Base-by-base conservation (phyloP, 2,797 vertebrate species). In the Lutjanus argentimaculatus region DNA sequence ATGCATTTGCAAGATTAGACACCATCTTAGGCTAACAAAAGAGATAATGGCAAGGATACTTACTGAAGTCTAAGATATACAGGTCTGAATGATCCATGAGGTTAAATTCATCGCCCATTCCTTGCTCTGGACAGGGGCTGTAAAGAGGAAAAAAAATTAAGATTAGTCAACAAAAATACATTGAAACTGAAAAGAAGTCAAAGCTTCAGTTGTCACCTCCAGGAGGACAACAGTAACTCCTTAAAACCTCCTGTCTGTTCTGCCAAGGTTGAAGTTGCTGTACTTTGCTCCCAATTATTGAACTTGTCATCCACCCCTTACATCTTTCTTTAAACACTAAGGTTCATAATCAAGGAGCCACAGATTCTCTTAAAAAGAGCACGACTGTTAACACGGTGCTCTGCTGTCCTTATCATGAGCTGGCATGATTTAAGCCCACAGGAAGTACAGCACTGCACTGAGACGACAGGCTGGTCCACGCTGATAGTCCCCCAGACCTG, bases 41-140 rank as follows among this genome's bases (percentile, higher is more conserved):
- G 16, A 62, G 13, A 77, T 17, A 42, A 78, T 11, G 25, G 21
- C 17, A 62, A 21, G 8, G 58, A 74, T 88, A 99, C 98, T 95
- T 95, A 99, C 98, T 97, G 91, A 99, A 99, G 93, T 99, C 98
- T 64, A 99, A 96, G 93, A 99, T 98, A 93, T 99, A 99, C 91
- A 99, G 95, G 91, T 99, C 99, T 1, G 99, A 99, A 91, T 99
- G 98, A 96, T 99, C 98, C 97, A 99, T 99, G 89, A 99, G 96
- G 95, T 99, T 98, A 53, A 98, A 99, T 90, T 99, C 98, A 85
- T 99, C 98, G 9, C 98, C 98, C 94, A 99, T 97, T 90, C 98
- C 98, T 93, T 99, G 98, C 88, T 99, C 98, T 14, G 97, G 98
- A 95, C 98, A 99, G 0, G 98, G 98, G 93, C 98, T 99, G 93